These are phyloP conservation scores for Carcina quercana DNA, from an alignment of 2,888 invertebrate genomes.

Conservation along the genomic window DNA sequence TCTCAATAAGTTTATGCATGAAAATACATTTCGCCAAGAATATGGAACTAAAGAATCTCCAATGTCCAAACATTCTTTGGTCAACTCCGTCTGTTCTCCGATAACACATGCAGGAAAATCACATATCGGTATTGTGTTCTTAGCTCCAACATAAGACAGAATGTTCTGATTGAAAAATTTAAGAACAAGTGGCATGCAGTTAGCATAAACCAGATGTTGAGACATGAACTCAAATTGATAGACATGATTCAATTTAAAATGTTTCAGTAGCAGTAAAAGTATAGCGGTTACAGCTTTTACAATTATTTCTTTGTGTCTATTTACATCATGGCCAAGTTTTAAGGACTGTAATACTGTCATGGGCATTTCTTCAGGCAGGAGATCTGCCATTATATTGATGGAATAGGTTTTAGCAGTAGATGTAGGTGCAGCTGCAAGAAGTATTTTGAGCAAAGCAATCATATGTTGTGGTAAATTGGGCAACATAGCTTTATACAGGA, in stretches of 20 bases:
- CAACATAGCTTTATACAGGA: conserved; percentile 94
- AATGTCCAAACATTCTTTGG: conserved; percentile 91
- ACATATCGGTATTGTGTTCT: conserved; percentile 93
- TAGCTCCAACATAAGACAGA: conserved; percentile 93
- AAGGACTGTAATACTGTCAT: conserved; percentile 96
- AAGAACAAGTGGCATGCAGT: conserved; percentile 97
- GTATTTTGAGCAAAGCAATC: conserved; percentile 96
- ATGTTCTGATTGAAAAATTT: conserved; percentile 99
- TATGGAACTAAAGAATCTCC: conserved; percentile 86
- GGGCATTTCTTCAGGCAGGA: conserved; percentile 98
- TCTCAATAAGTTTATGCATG: conserved; percentile 96
- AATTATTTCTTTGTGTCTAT: conserved; percentile 98
- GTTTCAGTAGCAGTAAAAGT: conserved; percentile 92
- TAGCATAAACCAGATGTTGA: conserved; percentile 98
- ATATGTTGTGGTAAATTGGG: conserved; percentile 98
- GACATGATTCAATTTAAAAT: conserved; percentile 97
- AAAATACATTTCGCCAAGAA: conserved; percentile 99
- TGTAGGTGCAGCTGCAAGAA: conserved; percentile 98
- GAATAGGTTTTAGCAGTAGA: conserved; percentile 98
- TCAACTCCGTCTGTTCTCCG: conserved; percentile 95
- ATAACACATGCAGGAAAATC: conserved; percentile 98
- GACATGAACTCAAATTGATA: conserved; percentile 99
- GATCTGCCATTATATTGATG: conserved; percentile 98
- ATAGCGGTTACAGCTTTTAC: conserved; percentile 97
- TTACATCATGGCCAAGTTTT: conserved; percentile 97